Evolutionary conservation across 2,113 vertebrate species (phyloP).

Genomic region (Poeciliopsis occidentalis): DNA sequence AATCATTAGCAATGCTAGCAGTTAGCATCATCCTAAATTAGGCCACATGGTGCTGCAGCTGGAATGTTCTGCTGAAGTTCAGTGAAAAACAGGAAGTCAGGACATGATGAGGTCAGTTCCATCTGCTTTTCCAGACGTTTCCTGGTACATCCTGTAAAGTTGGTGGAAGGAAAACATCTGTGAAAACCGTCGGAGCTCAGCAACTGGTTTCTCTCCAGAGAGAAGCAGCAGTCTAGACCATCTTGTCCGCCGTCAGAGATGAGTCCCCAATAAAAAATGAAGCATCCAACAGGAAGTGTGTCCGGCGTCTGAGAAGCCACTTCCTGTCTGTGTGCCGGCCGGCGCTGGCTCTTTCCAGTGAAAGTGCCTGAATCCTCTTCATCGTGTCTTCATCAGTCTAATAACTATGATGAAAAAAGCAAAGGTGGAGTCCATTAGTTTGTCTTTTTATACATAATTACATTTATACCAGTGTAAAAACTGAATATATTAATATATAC

Average conservation of each 20-base stretch:
- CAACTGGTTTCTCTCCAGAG: not conserved
- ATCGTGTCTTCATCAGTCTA: constrained; percentile 83
- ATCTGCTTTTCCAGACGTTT: not conserved
- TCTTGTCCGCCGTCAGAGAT: not conserved
- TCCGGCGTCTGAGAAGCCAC: not conserved
- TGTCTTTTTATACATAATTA: constrained; percentile 76
- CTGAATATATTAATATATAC: constrained; percentile 55
- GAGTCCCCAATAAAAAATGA: not conserved
- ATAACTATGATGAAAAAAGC: constrained; percentile 61
- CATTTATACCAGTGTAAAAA: constrained; percentile 89
- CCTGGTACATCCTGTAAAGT: not conserved
- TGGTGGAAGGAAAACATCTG: not conserved
- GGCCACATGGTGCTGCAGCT: too few species aligned
- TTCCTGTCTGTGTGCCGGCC: constrained; percentile 1
- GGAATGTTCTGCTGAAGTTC: too few species aligned
- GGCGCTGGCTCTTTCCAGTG: constrained; percentile 9
- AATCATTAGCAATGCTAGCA: too few species aligned
- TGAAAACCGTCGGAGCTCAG: not conserved
- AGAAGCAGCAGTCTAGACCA: not conserved
- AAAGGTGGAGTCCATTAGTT: constrained; percentile 72
- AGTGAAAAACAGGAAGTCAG: too few species aligned
- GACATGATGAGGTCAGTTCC: not conserved
- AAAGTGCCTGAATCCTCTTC: constrained; percentile 90
- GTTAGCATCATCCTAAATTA: too few species aligned
- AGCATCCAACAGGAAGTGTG: not conserved